phyloP scores from a whole-genome alignment of 2,888 invertebrate species.

The Copidosoma aretas region DNA sequence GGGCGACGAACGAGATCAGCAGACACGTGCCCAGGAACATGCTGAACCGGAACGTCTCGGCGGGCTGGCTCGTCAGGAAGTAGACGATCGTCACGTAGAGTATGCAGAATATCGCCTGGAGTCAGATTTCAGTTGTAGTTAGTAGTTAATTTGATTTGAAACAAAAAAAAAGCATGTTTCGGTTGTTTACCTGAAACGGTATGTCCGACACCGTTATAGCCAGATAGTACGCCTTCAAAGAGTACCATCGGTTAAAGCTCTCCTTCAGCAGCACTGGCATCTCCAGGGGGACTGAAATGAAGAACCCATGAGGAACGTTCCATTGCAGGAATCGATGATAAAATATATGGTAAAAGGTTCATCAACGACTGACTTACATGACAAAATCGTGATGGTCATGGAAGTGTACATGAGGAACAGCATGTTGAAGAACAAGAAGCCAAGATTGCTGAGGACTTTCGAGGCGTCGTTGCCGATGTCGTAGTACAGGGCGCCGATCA shows the following conservation, averaged over 20 bases:
- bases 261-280: constrained; percentile 94
- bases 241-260: constrained; percentile 97
- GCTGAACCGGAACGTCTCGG: constrained; percentile 79
- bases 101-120: constrained; percentile 90
- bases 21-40: constrained; percentile 90
- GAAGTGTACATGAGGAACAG: constrained; percentile 98
- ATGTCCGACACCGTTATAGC: constrained; percentile 96
- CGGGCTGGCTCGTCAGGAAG: constrained; percentile 92
- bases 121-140: constrained; percentile 44
- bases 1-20: constrained; percentile 92
- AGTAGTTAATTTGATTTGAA: not conserved
- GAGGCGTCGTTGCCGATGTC: constrained; percentile 95
- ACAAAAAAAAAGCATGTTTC: not conserved
- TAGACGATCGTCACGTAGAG: constrained; percentile 93
- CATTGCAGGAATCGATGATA: too few relatives aligned
- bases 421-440: constrained; percentile 98
- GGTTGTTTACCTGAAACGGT: constrained; percentile 89
- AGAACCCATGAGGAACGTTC: not conserved
- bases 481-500: constrained; percentile 94
- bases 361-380: constrained; percentile 75
- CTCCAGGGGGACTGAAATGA: constrained; percentile 83
- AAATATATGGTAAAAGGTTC: too few relatives aligned
- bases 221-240: constrained; percentile 90
- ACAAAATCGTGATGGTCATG: constrained; percentile 98
- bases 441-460: constrained; percentile 94